These are phyloP conservation scores for Eufriesea mexicana DNA, from an alignment of 1,140 invertebrate genomes.

Conservation along the genomic window DNA sequence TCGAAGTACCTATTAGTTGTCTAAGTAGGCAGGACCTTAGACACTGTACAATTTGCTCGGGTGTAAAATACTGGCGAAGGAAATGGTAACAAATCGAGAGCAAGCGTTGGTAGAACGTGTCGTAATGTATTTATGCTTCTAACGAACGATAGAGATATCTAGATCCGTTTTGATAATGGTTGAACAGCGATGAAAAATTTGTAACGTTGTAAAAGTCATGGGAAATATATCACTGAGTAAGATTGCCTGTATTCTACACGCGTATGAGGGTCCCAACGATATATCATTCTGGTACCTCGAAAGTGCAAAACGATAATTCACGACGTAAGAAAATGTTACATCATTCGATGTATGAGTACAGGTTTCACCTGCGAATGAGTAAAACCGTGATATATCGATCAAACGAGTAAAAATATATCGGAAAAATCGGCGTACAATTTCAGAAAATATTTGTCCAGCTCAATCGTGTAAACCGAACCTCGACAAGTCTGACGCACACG, in stretches of 20 bases:
- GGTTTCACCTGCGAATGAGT: conserved; percentile 25
- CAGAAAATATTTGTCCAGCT: background rate
- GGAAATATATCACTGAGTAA: conserved; percentile 10
- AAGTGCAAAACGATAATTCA: conserved; percentile 24
- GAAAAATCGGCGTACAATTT: conserved; percentile 1
- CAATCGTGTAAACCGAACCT: background rate
- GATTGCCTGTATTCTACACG: background rate
- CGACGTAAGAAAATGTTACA: conserved; percentile 21
- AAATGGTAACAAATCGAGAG: background rate
- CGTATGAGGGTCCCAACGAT: conserved; percentile 4
- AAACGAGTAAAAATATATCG: background rate
- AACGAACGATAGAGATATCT: conserved; percentile 24
- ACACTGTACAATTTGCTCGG: background rate
- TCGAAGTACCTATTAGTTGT: background rate
- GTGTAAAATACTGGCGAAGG: background rate
- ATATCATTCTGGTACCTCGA: conserved; percentile 15
- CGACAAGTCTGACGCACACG: background rate
- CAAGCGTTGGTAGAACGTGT: background rate
- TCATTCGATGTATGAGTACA: conserved; percentile 16
- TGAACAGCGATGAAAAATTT: background rate
- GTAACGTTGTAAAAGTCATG: background rate
- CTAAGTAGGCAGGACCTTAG: background rate
- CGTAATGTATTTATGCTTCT: background rate
- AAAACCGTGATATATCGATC: background rate
- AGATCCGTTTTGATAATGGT: background rate